Conservation (phyloP, 2,113 vertebrate species). For the Melanerpes aurifrons region DNA sequence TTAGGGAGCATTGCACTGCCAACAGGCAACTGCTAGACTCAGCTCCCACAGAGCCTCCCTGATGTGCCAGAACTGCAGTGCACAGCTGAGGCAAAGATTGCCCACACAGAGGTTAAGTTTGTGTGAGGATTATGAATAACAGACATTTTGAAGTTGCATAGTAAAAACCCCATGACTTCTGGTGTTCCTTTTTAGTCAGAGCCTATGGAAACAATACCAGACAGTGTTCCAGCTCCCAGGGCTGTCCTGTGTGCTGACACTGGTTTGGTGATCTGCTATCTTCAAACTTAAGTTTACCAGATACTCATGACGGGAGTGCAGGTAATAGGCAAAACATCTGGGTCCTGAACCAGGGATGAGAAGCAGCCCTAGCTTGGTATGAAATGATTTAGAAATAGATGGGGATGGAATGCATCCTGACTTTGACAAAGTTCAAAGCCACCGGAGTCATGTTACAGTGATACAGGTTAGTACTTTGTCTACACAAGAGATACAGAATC, state of each 20-base stretch:
- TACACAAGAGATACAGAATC: neutral
- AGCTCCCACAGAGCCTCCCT: neutral
- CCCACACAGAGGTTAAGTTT: neutral
- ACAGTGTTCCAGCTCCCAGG: neutral
- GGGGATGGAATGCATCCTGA: neutral
- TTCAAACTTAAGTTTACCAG: neutral
- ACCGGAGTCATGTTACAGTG: neutral
- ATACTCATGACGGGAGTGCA: neutral
- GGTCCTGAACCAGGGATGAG: neutral
- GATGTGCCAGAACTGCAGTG: neutral
- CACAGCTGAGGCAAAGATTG: neutral
- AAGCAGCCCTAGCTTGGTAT: neutral
- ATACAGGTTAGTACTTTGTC: neutral
- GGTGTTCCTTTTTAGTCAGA: neutral
- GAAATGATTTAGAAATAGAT: neutral
- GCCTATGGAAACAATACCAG: neutral
- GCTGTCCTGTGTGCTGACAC: neutral
- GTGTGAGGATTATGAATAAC: neutral
- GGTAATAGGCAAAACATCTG: neutral
- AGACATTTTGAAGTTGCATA: neutral
- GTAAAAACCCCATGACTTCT: neutral
- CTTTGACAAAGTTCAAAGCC: neutral
- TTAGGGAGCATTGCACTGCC: fast-evolving
- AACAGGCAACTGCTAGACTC: neutral
- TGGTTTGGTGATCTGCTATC: neutral